Conservation (phyloP, 1,140 invertebrate species). For the Sesamia nonagrioides region DNA sequence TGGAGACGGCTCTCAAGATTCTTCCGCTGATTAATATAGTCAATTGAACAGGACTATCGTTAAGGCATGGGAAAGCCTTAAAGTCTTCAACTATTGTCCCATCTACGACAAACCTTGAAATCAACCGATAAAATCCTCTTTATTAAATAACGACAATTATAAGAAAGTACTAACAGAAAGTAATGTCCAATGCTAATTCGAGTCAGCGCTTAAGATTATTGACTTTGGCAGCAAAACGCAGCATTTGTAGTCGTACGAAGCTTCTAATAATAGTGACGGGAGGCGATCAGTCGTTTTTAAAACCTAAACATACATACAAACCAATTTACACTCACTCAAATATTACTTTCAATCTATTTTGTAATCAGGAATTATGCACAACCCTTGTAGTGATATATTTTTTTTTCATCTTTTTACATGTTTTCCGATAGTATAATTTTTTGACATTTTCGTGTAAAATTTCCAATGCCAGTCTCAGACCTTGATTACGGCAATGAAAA, state of each 20-base stretch:
- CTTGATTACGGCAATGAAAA: neutral
- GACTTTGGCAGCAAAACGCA: constrained; percentile 38
- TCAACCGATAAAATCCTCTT: neutral
- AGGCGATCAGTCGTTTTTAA: constrained; percentile 51
- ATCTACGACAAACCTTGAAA: neutral
- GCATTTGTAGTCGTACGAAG: constrained; percentile 4
- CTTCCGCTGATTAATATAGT: neutral
- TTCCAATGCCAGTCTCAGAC: constrained; percentile 2
- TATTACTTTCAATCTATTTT: constrained; percentile 23
- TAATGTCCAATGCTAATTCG: constrained; percentile 12
- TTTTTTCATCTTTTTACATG: constrained; percentile 11
- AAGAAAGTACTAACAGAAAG: neutral
- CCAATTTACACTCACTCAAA: constrained; percentile 41
- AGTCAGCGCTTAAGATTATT: constrained; percentile 1
- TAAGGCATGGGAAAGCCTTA: neutral
- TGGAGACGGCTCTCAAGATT: neutral
- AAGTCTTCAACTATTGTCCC: neutral
- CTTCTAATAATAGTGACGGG: constrained; percentile 23
- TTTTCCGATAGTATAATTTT: neutral
- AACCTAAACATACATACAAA: constrained; percentile 50
- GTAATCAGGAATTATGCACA: constrained; percentile 34
- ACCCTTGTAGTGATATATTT: constrained; percentile 36
- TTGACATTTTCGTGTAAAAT: neutral
- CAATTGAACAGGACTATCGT: too few species aligned
- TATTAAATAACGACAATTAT: neutral